Evolutionary conservation across 1,140 invertebrate species (phyloP).

Genomic region (Drosophila erecta): DNA sequence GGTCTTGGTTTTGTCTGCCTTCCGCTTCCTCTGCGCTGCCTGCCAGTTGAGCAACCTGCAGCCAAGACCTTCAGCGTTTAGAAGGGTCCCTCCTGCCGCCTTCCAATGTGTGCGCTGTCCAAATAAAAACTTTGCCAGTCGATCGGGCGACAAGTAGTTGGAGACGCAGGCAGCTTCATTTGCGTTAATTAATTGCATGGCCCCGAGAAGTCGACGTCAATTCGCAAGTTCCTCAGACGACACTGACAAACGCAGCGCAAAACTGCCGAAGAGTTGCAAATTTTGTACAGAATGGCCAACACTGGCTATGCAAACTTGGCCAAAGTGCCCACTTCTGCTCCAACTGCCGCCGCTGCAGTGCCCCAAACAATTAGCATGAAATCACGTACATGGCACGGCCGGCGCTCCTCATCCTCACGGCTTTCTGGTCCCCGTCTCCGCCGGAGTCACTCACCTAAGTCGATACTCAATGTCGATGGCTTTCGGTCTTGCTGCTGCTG

Average conservation of each 20-base stretch:
- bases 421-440: background rate
- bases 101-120: constrained; percentile 29
- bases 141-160: constrained; percentile 9
- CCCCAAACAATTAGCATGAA: constrained; percentile 67
- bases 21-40: constrained; percentile 17
- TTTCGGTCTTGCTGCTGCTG: background rate
- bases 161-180: constrained; percentile 62
- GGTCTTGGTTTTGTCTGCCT: constrained; percentile 59
- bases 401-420: constrained; percentile 2
- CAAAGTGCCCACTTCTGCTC: constrained; percentile 11
- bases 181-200: constrained; percentile 78
- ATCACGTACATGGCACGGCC: constrained; percentile 71
- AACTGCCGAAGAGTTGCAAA: constrained; percentile 53
- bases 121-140: constrained; percentile 61
- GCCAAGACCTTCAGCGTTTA: constrained; percentile 69
- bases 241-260: constrained; percentile 78
- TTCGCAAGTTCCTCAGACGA: constrained; percentile 55
- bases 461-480: constrained; percentile 62
- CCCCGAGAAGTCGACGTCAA: constrained; percentile 56
- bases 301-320: constrained; percentile 31
- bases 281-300: background rate
- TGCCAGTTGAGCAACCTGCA: constrained; percentile 54
- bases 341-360: constrained; percentile 10
- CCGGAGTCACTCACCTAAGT: constrained; percentile 69
- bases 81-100: constrained; percentile 17